A percentile compares a stretch with the other conserved stretches of the same genome.
Evolutionary conservation across 2,888 invertebrate species (phyloP).

Genomic region (Polia nebulosa): DNA sequence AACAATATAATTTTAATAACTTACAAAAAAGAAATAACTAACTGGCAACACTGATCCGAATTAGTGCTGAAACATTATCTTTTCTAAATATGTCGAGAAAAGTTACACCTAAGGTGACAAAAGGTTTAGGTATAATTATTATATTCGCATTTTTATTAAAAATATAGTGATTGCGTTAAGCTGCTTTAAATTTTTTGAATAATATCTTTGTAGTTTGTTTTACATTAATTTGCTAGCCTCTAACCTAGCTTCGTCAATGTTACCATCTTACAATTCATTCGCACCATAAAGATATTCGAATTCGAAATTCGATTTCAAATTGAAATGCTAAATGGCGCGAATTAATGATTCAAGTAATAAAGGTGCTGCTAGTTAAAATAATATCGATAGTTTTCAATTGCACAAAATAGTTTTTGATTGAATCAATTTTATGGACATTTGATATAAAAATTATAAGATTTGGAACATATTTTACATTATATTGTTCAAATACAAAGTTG

Average conservation of each 20-base stretch:
- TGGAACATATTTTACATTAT: slow-evolving; percentile 24
- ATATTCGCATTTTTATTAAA: slow-evolving; percentile 11
- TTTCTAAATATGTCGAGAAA: slow-evolving; percentile 34
- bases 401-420: slow-evolving; percentile 12
- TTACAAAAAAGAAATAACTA: slow-evolving; percentile 22
- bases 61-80: slow-evolving; percentile 70
- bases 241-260: slow-evolving; percentile 1
- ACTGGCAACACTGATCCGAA: slow-evolving; percentile 64
- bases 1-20: background rate
- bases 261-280: slow-evolving; percentile 6
- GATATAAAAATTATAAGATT: slow-evolving; percentile 3
- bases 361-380: slow-evolving; percentile 22
- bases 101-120: slow-evolving; percentile 56
- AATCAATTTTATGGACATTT: background rate
- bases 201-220: background rate
- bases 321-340: background rate
- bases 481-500: slow-evolving; percentile 29
- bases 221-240: background rate
- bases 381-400: background rate
- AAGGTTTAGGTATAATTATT: slow-evolving; percentile 3
- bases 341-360: background rate
- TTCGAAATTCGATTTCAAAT: background rate
- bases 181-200: slow-evolving; percentile 9
- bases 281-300: slow-evolving; percentile 1
- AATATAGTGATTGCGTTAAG: background rate